These are phyloP conservation scores for Micromesistius poutassou DNA, from an alignment of 2,797 vertebrate species.

Conservation along the genomic window DNA sequence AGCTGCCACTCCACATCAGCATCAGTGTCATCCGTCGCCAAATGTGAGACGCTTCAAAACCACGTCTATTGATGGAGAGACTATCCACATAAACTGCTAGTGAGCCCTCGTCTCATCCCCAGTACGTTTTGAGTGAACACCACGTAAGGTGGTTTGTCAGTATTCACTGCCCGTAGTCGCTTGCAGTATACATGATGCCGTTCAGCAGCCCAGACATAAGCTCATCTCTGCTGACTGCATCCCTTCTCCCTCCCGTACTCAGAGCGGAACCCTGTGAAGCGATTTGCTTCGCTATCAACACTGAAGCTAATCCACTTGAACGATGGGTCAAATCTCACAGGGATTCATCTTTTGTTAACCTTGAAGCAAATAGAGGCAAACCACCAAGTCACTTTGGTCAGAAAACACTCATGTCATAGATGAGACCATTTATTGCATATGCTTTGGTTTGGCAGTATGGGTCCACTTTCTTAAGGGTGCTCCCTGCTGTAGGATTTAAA, in stretches of 20 bases:
- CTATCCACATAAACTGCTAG: neutral
- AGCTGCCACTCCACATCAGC: constrained; percentile 9
- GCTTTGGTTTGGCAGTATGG: too few relatives aligned
- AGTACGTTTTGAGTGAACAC: neutral
- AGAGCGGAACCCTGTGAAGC: neutral
- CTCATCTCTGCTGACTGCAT: neutral
- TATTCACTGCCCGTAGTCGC: neutral
- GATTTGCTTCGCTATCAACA: neutral
- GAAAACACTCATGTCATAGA: too few relatives aligned
- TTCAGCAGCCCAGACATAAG: neutral
- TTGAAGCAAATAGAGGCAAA: neutral
- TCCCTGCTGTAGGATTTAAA: too few relatives aligned
- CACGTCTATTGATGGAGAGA: neutral
- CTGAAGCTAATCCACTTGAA: neutral
- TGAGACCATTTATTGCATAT: too few relatives aligned
- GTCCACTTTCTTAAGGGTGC: too few relatives aligned
- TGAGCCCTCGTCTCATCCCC: neutral
- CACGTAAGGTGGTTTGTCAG: neutral
- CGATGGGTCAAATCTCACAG: neutral
- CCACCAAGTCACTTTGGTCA: too few relatives aligned
- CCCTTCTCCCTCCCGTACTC: neutral
- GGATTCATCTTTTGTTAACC: neutral
- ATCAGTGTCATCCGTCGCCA: neutral
- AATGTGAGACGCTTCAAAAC: neutral
- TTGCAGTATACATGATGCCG: neutral